Conservation (phyloP, 2,113 vertebrate genomes). For the Neodontobutis hainanensis region DNA sequence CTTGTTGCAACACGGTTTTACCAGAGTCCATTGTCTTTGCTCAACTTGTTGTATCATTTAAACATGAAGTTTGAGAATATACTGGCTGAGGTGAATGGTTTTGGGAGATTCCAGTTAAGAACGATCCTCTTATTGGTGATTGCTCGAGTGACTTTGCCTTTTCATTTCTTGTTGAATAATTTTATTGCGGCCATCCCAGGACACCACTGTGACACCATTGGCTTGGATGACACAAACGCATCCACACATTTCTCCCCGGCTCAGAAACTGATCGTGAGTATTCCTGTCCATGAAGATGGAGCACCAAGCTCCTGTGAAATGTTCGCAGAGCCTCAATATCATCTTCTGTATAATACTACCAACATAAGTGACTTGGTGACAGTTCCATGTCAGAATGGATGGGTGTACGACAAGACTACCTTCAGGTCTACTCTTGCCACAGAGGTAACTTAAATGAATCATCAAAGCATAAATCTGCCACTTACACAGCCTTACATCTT, state of each 20-base stretch:
- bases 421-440: conserved; percentile 86
- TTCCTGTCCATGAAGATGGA: conserved; percentile 70
- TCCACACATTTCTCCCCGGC: conserved; percentile 74
- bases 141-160: conserved; percentile 79
- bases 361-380: conserved; percentile 32
- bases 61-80: conserved; percentile 86
- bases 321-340: conserved; percentile 69
- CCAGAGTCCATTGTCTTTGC: too few species aligned
- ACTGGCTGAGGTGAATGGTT: conserved; percentile 78
- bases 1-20: neutral
- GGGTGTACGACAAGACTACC: conserved; percentile 83
- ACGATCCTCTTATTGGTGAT: conserved; percentile 66
- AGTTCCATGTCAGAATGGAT: conserved; percentile 82
- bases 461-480: neutral
- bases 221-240: conserved; percentile 34
- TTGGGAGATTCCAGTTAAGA: conserved; percentile 82
- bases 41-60: neutral
- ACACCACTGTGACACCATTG: conserved; percentile 76
- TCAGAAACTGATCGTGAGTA: conserved; percentile 67
- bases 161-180: conserved; percentile 85
- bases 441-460: conserved; percentile 74
- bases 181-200: conserved; percentile 79
- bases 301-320: conserved; percentile 78
- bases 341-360: conserved; percentile 71
- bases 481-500: neutral